Base-by-base conservation (phyloP, 1,140 invertebrate species). In the Cardiocondyla obscurior region DNA sequence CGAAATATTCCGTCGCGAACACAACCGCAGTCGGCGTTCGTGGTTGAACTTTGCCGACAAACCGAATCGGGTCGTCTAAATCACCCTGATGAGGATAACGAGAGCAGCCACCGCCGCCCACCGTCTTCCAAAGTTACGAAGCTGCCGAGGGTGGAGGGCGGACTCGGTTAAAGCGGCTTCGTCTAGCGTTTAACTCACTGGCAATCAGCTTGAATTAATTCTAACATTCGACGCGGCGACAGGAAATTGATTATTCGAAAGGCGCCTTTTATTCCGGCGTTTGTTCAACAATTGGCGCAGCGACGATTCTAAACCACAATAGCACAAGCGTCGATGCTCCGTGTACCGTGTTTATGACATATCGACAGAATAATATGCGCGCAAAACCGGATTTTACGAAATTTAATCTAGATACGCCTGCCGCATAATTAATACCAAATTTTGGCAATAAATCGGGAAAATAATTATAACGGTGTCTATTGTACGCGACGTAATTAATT, bases 31-130 rank as follows among this genome's bases (percentile, higher is more conserved):
- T 25, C 62, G 2, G 36, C 60, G 12, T 33, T 69, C 64, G 73
- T 44, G 73, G 73, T 64, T 69, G 25, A 79, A 79, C 74, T 79
- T 79, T 12, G 33, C 36, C 46, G 46, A 19, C 44, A 69, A 60
- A 79, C 74, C 62, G 46, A 69, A 79, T 51, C 72, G 39, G 39
- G 28, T 69, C 74, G 62, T n/a, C 46, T 79, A 69, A 67, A 79
- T 79, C 74, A 79, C 22, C 44, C 58, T 77, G 74, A 77, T 79
- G 74, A 79, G 74, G 25, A 79, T 79, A 69, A 79, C 74, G 44
- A 79, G 46, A 79, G 60, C 46, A 12, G 10, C 74, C 33, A n/a
- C 58, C 36, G 19, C 19, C 58, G 7, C 12, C 19, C 58, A 3
- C 12, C 69, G 22, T 7, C 74, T 79, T 79, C 10, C 62, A 0